Base-by-base conservation (phyloP, 2,888 invertebrate species). In the Dioctria rufipes region DNA sequence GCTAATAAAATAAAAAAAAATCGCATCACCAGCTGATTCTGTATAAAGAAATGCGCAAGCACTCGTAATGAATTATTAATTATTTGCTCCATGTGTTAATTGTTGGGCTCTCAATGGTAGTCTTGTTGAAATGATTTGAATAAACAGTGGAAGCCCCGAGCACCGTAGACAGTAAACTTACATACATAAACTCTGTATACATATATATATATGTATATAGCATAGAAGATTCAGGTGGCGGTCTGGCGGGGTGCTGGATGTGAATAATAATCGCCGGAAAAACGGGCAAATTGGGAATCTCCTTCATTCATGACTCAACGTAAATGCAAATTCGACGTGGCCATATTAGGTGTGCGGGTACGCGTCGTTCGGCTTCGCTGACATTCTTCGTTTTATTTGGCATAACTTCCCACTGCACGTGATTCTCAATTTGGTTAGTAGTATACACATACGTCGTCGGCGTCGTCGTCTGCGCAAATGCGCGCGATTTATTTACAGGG, bases 31-130 rank as follows among this genome's bases (percentile, higher is more conserved):
- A 9, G 63, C 77, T 73, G 61, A 77, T 49, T 66, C 25, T 66
- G 78, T 8, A 39, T 13, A 46, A n/a, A 5, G 25, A 43, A 37
- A 71, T 60, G 75, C 77, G 77, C 80, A 78, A 81, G 79, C 82
- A 78, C 71, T 71, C 51, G 81, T 80, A 83, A 83, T 84, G 84
- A 84, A 83, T 84, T 84, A 84, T 84, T 84, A 84, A 84, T 84
- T 84, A 25, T 25, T 81, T 77, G 82, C 63, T 71, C 81, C 78
- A 81, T 81, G 81, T 84, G 84, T 83, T 83, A 84, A 84, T 84
- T 84, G 83, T 79, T 67, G 39, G 46, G 25, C 58, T 79, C 67
- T 79, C 58, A 78, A 66, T 67, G 67, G 67, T 79, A 79, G 67
- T 67, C 78, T 79, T 43, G 51, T 40, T 71, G 13, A 58, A 43